Evolutionary conservation across 2,888 invertebrate species (phyloP).

Genomic region (Drosophila stalkeri): DNA sequence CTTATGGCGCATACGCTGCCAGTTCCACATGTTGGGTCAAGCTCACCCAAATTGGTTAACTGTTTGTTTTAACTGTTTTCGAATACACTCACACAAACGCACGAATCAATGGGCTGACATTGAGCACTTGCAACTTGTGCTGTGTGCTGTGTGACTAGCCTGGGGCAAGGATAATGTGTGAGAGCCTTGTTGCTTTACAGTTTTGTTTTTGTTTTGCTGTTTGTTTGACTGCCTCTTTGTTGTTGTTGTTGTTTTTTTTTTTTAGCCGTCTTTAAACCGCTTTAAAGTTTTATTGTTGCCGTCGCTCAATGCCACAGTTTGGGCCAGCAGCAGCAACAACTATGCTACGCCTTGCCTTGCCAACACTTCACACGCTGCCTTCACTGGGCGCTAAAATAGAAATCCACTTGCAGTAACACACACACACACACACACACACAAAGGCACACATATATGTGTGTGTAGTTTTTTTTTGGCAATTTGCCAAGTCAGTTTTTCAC

Average conservation of each 20-base stretch:
- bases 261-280: conserved; percentile 47
- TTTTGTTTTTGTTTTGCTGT: conserved; percentile 23
- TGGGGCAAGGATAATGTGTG: conserved; percentile 32
- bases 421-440: conserved; percentile 13
- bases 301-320: conserved; percentile 59
- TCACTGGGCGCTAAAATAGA: conserved; percentile 63
- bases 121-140: conserved; percentile 43
- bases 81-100: conserved; percentile 4
- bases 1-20: conserved; percentile 80
- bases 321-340: conserved; percentile 27
- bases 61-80: conserved; percentile 28
- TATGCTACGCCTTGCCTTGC: conserved; percentile 20
- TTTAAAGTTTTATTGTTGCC: conserved; percentile 49
- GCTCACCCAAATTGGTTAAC: conserved; percentile 26
- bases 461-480: conserved; percentile 35
- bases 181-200: not conserved
- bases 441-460: conserved; percentile 20
- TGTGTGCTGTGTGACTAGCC: conserved; percentile 23
- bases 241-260: no score
- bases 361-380: conserved; percentile 49
- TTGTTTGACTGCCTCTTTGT: conserved; percentile 10
- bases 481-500: conserved; percentile 62
- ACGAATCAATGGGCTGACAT: conserved; percentile 56
- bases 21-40: conserved; percentile 67
- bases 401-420: conserved; percentile 57